Evolutionary conservation across 2,113 vertebrate genomes (phyloP), one percentile per base, ranked within the genome.

Genomic region (Pardalotus punctatus): DNA sequence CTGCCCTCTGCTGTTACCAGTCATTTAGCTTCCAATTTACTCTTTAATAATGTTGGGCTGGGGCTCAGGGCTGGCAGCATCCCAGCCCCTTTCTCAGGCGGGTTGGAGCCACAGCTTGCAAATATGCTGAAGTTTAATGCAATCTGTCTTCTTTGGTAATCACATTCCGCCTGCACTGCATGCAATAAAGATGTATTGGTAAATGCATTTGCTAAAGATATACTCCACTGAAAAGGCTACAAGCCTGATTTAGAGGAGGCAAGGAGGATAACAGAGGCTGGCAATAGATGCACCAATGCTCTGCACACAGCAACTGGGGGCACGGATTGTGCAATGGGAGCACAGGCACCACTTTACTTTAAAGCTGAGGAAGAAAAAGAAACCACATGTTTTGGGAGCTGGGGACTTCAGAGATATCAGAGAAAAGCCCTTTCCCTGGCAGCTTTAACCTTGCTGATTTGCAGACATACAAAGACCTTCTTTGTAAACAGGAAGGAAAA

Each of bases 391-490:
- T 81, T 92, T 58, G 88, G 87, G 87, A 93, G 72, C 82, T 74
- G 83, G 94, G 36, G 90, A 82, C 73, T 61, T 56, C 28, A 23
- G 86, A 87, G 73, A 77, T 97, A 93, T 77, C 81, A 77, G 50
- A 81, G 65, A 94, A 96, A 96, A 96, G 88, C 93, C 96, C 93
- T 83, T 95, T 94, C 79, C 45, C 64, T 86, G 91, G 96, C 93
- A 95, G 95, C 86, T 96, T 97, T 94, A 97, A 95, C 90, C 93
- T 94, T 96, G 96, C 95, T 95, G 95, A 97, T 96, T 96, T 97
- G 96, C 90, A 97, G 96, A 94, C 90, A 90, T 81, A 96, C 96
- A 96, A 97, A 97, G 96, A 96, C 97, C 97, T 97, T 96, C 97
- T 95, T 82, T 91, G 96, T 95, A 96, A 97, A 97, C 86, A 97